Evolutionary conservation across 2,797 vertebrate species (phyloP).

Genomic region (Malacoraja senta): DNA sequence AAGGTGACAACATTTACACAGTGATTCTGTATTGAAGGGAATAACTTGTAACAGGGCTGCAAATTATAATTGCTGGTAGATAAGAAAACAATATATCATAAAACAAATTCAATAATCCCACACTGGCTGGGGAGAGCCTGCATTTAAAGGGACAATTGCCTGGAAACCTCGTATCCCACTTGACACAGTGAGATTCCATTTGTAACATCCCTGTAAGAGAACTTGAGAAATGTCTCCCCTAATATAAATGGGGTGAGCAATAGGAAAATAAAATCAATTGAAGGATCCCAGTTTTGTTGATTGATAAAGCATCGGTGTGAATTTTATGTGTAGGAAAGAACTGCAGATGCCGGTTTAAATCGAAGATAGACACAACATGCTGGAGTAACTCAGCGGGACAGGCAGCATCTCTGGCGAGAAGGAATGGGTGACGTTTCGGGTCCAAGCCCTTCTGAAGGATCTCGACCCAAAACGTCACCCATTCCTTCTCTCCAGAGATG

Average conservation of each 20-base stretch:
- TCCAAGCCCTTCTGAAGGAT: too few relatives aligned
- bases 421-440: too few relatives aligned
- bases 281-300: background rate
- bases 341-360: too few relatives aligned
- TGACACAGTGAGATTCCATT: background rate
- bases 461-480: too few relatives aligned
- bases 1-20: background rate
- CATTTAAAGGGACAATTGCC: background rate
- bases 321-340: background rate
- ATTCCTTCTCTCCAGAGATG: too few relatives aligned
- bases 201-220: background rate
- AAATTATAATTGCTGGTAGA: background rate
- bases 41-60: background rate
- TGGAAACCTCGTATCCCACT: background rate
- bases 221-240: too few relatives aligned
- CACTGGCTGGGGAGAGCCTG: too few relatives aligned
- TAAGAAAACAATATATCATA: background rate
- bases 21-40: background rate
- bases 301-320: background rate
- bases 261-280: background rate
- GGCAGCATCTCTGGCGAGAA: too few relatives aligned
- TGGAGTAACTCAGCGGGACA: too few relatives aligned
- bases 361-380: too few relatives aligned
- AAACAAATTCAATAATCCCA: background rate
- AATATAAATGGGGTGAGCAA: background rate